Evolutionary conservation across 2,888 invertebrate genomes (phyloP), one percentile per base, ranked within the genome.

Genomic region (Trissolcus brochymenae): DNA sequence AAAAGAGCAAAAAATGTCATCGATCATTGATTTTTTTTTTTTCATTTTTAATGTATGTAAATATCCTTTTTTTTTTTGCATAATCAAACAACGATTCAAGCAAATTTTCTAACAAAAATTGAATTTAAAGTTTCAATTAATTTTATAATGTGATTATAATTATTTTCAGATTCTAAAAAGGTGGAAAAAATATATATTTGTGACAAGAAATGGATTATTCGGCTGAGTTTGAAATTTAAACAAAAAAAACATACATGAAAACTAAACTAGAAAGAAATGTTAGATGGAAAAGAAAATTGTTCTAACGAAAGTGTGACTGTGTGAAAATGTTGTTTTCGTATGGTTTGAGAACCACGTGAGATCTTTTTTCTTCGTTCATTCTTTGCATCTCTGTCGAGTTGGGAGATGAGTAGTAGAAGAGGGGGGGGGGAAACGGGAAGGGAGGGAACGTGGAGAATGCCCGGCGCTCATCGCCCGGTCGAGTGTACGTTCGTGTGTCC

Each of bases 341-440:
- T 29, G 46, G 77, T 79, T 76, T 85, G 85, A 84, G 85, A 85
- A 85, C 83, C 85, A 80, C 81, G 81, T 35, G 64, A 54, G 65
- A 80, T 73, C 74, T 72, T 77, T 78, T 78, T 59, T 78, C 80
- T 83, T 83, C 80, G 76, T 79, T 77, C 60, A 56, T 72, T 79
- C 77, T 65, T 79, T 79, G 59, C 35, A 35, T 53, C 74, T 79
- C 76, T 62, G 78, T 74, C 62, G 55, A 62, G 25, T 53, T 49
- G 61, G 54, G 75, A 61, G 75, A 75, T 78, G 74, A 74, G 71
- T 60, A 71, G 72, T 59, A 72, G 75, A 77, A 73, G 76, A 74
- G 75, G 70, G 73, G 79, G 76, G 76, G 72, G 75, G 79, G 71
- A 71, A 53, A 68, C 64, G 55, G 75, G 55, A 25, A 55, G 76